Evolutionary conservation across 2,888 invertebrate species (phyloP).

Genomic region (Leucoma salicis): DNA sequence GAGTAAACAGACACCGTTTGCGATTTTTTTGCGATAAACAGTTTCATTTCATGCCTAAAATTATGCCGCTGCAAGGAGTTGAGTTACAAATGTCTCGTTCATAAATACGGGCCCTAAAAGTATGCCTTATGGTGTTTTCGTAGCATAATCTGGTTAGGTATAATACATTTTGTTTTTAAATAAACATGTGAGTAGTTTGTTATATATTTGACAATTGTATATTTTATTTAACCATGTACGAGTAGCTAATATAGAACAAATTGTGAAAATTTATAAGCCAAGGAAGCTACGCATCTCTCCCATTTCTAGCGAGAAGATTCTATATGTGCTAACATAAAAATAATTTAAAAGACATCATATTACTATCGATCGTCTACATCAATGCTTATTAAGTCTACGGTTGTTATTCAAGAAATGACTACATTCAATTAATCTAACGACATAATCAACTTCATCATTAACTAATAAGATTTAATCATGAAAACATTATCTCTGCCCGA

Average conservation of each 20-base stretch:
- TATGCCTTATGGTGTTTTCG: slow-evolving; percentile 16
- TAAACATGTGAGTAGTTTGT: too few relatives aligned
- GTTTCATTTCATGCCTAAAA: slow-evolving; percentile 58
- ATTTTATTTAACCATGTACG: too few relatives aligned
- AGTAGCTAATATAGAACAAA: too few relatives aligned
- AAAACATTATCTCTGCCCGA: slow-evolving; percentile 1
- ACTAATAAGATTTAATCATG: slow-evolving; percentile 6
- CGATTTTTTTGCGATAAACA: slow-evolving; percentile 61
- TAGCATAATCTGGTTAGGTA: too few relatives aligned
- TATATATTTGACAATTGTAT: too few relatives aligned
- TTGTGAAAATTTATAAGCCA: too few relatives aligned
- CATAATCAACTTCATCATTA: slow-evolving; percentile 6
- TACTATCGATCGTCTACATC: neutral
- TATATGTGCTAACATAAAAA: too few relatives aligned
- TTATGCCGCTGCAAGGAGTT: slow-evolving; percentile 47
- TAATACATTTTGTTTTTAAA: too few relatives aligned
- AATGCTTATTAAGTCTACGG: slow-evolving; percentile 2
- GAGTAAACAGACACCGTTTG: slow-evolving; percentile 61
- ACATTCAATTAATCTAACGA: slow-evolving; percentile 5
- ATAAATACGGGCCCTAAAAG: slow-evolving; percentile 10
- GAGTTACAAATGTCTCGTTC: slow-evolving; percentile 54
- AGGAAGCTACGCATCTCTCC: too few relatives aligned
- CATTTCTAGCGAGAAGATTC: too few relatives aligned
- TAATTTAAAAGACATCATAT: neutral
- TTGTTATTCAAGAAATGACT: slow-evolving; percentile 2